These are phyloP conservation scores for Drosophila ambigua DNA, from an alignment of 1,140 invertebrate species.

Conservation along the genomic window DNA sequence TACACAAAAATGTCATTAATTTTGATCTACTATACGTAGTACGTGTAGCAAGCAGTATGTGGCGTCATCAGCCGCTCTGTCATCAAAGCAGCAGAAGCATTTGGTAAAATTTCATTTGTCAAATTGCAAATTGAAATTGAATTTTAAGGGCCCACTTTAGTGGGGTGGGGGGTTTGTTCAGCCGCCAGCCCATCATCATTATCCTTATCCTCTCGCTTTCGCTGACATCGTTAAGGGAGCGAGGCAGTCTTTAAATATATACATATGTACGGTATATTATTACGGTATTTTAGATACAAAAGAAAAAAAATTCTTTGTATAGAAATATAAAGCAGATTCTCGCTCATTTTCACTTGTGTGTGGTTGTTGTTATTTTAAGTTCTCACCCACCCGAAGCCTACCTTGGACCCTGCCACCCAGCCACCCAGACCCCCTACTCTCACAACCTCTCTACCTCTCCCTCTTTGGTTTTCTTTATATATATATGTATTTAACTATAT, in stretches of 20 bases:
- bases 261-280: too few species aligned
- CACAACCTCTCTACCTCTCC: neutral
- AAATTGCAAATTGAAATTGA: slow-evolving; percentile 76
- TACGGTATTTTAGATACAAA: too few species aligned
- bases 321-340: neutral
- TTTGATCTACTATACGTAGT: slow-evolving; percentile 25
- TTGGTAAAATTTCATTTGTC: slow-evolving; percentile 69
- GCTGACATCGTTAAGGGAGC: too few species aligned
- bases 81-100: slow-evolving; percentile 1
- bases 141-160: slow-evolving; percentile 50
- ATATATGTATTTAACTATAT: slow-evolving; percentile 7
- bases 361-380: neutral
- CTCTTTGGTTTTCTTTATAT: slow-evolving; percentile 9
- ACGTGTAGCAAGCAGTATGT: neutral
- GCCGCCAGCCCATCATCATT: neutral
- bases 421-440: too few species aligned
- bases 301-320: too few species aligned
- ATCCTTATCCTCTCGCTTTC: neutral
- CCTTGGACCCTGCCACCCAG: neutral
- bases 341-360: neutral
- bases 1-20: slow-evolving; percentile 64
- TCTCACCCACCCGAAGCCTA: neutral
- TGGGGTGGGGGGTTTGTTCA: too few species aligned
- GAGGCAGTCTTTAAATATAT: too few species aligned
- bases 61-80: slow-evolving; percentile 32